Base-by-base conservation (phyloP, 2,888 invertebrate species). In the Drosophila suboccidentalis region DNA sequence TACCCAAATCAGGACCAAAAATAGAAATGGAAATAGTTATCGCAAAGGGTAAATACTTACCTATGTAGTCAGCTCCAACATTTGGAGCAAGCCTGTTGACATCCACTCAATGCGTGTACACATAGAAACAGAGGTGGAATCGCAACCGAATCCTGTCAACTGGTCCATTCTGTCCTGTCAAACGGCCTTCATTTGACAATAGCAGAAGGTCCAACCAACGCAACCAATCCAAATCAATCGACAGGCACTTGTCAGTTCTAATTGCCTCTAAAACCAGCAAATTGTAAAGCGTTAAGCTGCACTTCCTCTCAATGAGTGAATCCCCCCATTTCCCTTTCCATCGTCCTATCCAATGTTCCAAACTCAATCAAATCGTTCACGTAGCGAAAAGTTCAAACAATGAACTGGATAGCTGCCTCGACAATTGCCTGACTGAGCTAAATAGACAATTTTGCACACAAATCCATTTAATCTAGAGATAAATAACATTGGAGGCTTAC, bases 391-490 rank as follows among this genome's bases (percentile, higher is more conserved):
- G 78, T 76, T 78, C 84, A 85, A 84, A 80, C 85, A 86, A 85
- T 86, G 84, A 85, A 76, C 72, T 82, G 64, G 38, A 47, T 36
- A 17, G 46, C 71, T 67, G 62, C 64, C 76, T 70, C 47, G 10
- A 26, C 34, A 43, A 34, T 39, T 50, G 22, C 34, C 49, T 46
- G 11, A 41, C 62, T 39, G 64, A 77, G 86, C 66, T 84, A 87
- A 81, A 87, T 89, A 87, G 90, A 86, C 88, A 90, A 88, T 88
- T 90, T 90, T 88, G 77, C 81, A 88, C 89, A 83, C 83, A 88
- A 88, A 88, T 88, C 88, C 88, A 86, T 83, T 88, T 88, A 88
- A 90, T 90, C 90, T 88, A 72, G 87, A 90, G 89, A 83, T 88
- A 90, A 90, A 88, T 90, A 88, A 78, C 89, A 90, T 78, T 85